Evolutionary conservation across 2,888 invertebrate genomes (phyloP).

Genomic region (Orchestes rusci): DNA sequence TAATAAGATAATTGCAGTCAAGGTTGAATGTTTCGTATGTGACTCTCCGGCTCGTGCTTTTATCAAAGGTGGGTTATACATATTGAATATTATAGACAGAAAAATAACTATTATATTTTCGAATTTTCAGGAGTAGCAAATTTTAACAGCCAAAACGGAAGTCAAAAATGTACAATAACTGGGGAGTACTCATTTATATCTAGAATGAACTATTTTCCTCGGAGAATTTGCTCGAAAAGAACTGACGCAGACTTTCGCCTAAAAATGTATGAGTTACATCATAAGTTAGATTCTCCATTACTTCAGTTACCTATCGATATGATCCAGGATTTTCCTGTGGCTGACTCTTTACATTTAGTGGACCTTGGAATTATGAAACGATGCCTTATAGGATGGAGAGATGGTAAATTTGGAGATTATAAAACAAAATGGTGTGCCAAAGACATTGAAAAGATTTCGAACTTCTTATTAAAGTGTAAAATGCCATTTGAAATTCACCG

Average conservation of each 20-base stretch:
- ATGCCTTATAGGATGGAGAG: constrained; percentile 24
- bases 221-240: constrained; percentile 11
- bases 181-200: constrained; percentile 23
- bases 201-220: constrained; percentile 12
- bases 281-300: constrained; percentile 18
- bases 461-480: constrained; percentile 18
- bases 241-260: constrained; percentile 18
- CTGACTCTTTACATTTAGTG: constrained; percentile 19
- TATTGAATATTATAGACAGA: neutral
- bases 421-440: constrained; percentile 24
- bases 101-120: neutral
- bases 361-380: constrained; percentile 22
- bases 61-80: constrained; percentile 23
- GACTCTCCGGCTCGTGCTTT: constrained; percentile 27
- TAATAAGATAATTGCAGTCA: no score
- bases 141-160: constrained; percentile 25
- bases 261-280: constrained; percentile 17
- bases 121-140: constrained; percentile 20
- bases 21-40: constrained; percentile 23
- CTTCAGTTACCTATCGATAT: constrained; percentile 16
- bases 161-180: constrained; percentile 24
- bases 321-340: constrained; percentile 20
- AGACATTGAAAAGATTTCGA: constrained; percentile 16
- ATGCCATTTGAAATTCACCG: constrained; percentile 25
- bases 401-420: no score